phyloP scores from a whole-genome alignment of 2,797 vertebrate species.

The Malacoctenus gilli region DNA sequence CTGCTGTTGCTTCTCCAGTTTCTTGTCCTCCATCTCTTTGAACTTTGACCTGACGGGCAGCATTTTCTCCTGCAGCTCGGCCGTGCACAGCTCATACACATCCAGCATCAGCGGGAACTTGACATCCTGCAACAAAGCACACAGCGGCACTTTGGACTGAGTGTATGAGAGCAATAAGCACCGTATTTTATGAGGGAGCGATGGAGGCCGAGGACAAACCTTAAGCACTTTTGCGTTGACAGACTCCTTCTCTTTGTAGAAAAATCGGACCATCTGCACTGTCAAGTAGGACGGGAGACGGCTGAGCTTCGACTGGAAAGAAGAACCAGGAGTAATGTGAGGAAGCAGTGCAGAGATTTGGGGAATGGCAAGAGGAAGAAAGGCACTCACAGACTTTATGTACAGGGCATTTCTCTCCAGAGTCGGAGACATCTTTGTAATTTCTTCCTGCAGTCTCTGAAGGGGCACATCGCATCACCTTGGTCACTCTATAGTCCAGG shows the following conservation, averaged over 20 bases:
- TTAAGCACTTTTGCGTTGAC: conserved; percentile 99
- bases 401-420: conserved; percentile 97
- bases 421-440: conserved; percentile 94
- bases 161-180: not conserved
- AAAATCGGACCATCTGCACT: conserved; percentile 98
- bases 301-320: conserved; percentile 91
- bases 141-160: not conserved
- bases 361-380: not conserved
- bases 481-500: too few species aligned
- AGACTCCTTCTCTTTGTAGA: conserved; percentile 99
- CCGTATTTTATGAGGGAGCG: too few species aligned
- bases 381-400: conserved; percentile 93
- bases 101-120: conserved; percentile 99
- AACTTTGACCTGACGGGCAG: conserved; percentile 91
- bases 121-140: conserved; percentile 85
- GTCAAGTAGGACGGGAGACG: conserved; percentile 96
- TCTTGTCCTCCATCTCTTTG: conserved; percentile 95
- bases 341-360: not conserved
- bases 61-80: conserved; percentile 97
- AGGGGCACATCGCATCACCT: not conserved
- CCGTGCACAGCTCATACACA: conserved; percentile 93
- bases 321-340: not conserved
- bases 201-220: conserved; percentile 73
- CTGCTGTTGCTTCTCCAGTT: conserved; percentile 89
- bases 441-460: conserved; percentile 97